Conservation (phyloP, 2,797 vertebrate species). For the Kryptopterus vitreolus region DNA sequence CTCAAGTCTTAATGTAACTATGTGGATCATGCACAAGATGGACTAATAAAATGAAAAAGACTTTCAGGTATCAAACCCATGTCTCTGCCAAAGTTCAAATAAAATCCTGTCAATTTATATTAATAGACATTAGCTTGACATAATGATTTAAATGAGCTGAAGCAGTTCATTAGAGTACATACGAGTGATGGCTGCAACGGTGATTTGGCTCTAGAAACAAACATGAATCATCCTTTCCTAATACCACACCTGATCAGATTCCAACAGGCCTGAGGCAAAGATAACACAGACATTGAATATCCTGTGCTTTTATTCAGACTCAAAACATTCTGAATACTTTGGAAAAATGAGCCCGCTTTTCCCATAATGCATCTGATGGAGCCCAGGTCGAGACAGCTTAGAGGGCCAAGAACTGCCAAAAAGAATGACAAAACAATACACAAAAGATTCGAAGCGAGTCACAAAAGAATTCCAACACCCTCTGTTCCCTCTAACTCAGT, state of each 20-base stretch:
- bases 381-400: not conserved
- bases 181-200: not conserved
- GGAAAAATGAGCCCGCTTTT: not conserved
- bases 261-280: not conserved
- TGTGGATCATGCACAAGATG: slow-evolving; percentile 38
- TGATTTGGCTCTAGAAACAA: not conserved
- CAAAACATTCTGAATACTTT: slow-evolving; percentile 3
- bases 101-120: not conserved
- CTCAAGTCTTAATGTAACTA: slow-evolving; percentile 64
- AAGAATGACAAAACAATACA: not conserved
- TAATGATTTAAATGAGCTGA: slow-evolving; percentile 7
- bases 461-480: slow-evolving; percentile 32
- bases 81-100: not conserved
- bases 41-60: slow-evolving; percentile 7
- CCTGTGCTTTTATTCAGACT: slow-evolving; percentile 1
- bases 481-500: slow-evolving; percentile 19
- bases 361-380: not conserved
- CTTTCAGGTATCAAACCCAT: not conserved
- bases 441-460: not conserved
- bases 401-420: not conserved
- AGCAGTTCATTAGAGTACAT: slow-evolving; percentile 12
- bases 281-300: not conserved
- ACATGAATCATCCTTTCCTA: not conserved
- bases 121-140: not conserved
- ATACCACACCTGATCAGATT: slow-evolving; percentile 3